Conservation (phyloP, 1,140 invertebrate genomes). For the Philopotamus ludificatus region DNA sequence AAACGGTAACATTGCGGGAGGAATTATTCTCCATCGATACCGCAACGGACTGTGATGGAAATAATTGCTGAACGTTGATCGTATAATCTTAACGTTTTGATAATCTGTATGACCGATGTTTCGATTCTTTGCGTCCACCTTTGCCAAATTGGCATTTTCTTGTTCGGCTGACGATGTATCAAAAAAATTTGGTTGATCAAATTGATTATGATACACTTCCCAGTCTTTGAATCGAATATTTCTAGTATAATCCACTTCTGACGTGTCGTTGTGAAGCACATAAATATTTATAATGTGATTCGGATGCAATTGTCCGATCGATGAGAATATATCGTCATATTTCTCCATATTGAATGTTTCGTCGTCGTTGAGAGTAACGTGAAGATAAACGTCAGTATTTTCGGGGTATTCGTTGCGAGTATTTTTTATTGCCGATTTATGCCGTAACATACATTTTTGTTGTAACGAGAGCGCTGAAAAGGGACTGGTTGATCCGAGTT, state of each 20-base stretch:
- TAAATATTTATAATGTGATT: conserved; percentile 32
- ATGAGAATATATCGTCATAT: conserved; percentile 15
- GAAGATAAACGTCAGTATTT: conserved; percentile 31
- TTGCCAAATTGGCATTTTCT: not conserved
- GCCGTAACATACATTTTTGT: not conserved
- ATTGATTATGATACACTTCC: conserved; percentile 30
- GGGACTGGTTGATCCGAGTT: not conserved
- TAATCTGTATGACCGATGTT: not conserved
- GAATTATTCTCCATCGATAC: conserved; percentile 27
- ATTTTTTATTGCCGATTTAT: conserved; percentile 14
- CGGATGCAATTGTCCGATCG: conserved; percentile 24
- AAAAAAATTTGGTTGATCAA: conserved; percentile 34
- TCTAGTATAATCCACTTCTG: conserved; percentile 29
- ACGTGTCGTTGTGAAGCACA: conserved; percentile 33
- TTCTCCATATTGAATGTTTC: conserved; percentile 27
- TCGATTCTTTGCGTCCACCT: not conserved
- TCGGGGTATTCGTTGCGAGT: conserved; percentile 14
- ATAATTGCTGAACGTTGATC: conserved; percentile 38
- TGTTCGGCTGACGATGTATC: conserved; percentile 35
- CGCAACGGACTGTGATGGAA: conserved; percentile 37
- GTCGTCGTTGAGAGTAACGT: conserved; percentile 33
- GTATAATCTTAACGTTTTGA: conserved; percentile 31
- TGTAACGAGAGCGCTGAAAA: conserved; percentile 8
- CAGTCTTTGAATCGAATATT: conserved; percentile 37
- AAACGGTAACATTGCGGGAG: conserved; percentile 25